Evolutionary conservation across 2,113 vertebrate genomes (phyloP), one percentile per base, ranked within the genome.

Genomic region (Sardina pilchardus): DNA sequence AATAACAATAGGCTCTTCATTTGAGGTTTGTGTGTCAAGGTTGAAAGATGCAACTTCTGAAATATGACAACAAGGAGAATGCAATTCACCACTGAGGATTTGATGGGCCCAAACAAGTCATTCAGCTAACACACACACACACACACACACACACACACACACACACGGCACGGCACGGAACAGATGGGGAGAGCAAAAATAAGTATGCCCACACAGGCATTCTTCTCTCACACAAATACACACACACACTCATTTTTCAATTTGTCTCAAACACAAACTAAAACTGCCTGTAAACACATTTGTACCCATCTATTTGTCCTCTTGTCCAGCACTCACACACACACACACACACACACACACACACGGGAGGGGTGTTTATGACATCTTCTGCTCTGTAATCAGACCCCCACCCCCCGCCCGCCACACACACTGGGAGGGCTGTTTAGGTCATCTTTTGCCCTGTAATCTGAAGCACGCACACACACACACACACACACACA

Each of bases 21-120:
- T 78, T 16, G 14, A 78, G 71, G 71, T 78, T 36, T 78, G 30
- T 16, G 63, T 30, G 8, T 14, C 30, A 78, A 78, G 71, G 67
- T 34, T 75, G 26, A 75, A 75, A 75, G 36, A 75, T 36, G 71
- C 71, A 78, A 78, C 71, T 36, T 39, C 30, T 75, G 67, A 75
- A 9, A 30, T 30, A 26, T 75, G 67, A 34, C 30, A 39, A 30
- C 6, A 10, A 14, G 10, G 14, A 75, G 67, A 56, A 6, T 17
- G 12, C 30, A 34, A 36, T 36, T 14, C 71, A 36, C 30, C 30
- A 36, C 71, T 34, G 34, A 36, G 71, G 16, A 14, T 78, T 16
- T 16, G 34, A 30, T 78, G 34, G 12, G 30, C 4, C 12, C 9
- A 78, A 78, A 78, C 10, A 36, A 75, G 9, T 30, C 2, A 36